Evolutionary conservation across 2,797 vertebrate species (phyloP).

Genomic region (Rhinogobio ventralis): DNA sequence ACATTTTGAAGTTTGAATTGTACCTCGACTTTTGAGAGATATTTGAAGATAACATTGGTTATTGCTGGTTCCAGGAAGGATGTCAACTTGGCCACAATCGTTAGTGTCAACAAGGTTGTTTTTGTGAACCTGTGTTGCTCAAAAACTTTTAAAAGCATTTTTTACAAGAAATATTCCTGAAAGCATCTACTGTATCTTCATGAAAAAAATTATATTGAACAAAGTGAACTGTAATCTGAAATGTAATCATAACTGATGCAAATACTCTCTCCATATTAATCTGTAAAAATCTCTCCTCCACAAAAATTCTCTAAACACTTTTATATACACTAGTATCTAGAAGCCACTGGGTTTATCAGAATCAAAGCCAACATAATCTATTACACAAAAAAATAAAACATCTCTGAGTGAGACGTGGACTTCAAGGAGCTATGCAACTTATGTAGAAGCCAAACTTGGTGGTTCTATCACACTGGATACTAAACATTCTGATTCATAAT

Average conservation of each 20-base stretch:
- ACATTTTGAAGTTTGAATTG: not conserved
- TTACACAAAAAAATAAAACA: not conserved
- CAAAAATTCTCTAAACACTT: not conserved
- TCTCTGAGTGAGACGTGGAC: not conserved
- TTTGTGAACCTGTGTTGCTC: not conserved
- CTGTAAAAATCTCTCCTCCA: not conserved
- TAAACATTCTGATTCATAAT: not conserved
- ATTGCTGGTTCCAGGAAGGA: not conserved
- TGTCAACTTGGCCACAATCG: not conserved
- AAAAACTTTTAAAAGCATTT: not conserved
- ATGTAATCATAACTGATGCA: conserved; percentile 12
- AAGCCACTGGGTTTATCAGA: not conserved
- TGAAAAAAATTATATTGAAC: not conserved
- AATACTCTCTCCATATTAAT: not conserved
- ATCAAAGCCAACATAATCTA: not conserved
- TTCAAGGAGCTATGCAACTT: not conserved
- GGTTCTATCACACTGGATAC: not conserved
- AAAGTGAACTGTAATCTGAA: not conserved
- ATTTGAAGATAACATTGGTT: not conserved
- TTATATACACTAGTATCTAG: not conserved
- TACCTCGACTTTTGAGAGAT: not conserved
- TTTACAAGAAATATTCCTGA: not conserved
- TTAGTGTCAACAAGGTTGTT: not conserved
- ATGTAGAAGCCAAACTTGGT: not conserved
- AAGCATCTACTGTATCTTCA: not conserved